Conservation (phyloP, 2,113 vertebrate species). For the Myanophis thanlyinensis region DNA sequence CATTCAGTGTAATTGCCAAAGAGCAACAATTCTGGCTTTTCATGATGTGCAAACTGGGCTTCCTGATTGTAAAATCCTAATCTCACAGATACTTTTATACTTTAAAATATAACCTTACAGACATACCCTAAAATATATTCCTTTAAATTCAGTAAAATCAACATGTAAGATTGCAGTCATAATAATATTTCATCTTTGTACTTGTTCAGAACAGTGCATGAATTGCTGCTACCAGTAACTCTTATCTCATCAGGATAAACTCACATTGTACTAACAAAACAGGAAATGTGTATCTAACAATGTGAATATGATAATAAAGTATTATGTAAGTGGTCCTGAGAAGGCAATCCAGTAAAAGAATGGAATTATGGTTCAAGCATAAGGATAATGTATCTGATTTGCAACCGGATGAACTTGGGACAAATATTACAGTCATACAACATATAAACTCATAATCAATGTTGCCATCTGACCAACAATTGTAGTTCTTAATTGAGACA, state of each 20-base stretch:
- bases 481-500: constrained; percentile 37
- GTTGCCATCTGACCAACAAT: constrained; percentile 41
- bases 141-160: not conserved
- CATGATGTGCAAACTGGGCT: not conserved
- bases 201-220: constrained; percentile 6
- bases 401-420: constrained; percentile 24
- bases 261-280: constrained; percentile 1
- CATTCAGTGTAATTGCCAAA: not conserved
- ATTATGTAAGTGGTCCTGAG: not conserved
- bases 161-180: not conserved
- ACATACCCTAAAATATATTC: not conserved
- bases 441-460: constrained; percentile 40
- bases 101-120: not conserved
- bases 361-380: constrained; percentile 1
- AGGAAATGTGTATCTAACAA: not conserved
- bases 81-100: not conserved
- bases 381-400: not conserved
- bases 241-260: not conserved
- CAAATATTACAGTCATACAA: constrained; percentile 27
- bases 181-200: not conserved
- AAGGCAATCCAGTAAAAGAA: constrained; percentile 10
- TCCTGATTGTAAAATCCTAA: not conserved
- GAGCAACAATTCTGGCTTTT: not conserved
- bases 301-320: not conserved
- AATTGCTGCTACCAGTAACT: not conserved